phyloP scores from a whole-genome alignment of 2,113 vertebrate genomes.

The Cyprichromis sp. region DNA sequence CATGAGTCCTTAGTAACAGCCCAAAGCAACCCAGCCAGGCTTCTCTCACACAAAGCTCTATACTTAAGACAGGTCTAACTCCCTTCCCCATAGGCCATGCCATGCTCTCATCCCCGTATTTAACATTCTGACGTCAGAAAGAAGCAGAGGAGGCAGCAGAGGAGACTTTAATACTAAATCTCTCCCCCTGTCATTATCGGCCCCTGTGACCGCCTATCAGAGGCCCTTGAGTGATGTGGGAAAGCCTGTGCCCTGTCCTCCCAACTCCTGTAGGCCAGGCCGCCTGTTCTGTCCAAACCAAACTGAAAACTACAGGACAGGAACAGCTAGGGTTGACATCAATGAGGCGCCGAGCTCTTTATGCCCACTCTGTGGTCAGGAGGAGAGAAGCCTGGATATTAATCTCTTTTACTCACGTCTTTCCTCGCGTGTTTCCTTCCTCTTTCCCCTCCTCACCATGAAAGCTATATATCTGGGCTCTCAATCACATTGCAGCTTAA shows the following conservation, averaged over 20 bases:
- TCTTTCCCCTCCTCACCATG: slow-evolving; percentile 39
- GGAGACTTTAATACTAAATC: slow-evolving; percentile 72
- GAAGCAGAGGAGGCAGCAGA: slow-evolving; percentile 59
- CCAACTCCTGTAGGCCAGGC: slow-evolving; percentile 61
- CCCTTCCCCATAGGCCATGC: slow-evolving; percentile 47
- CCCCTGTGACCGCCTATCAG: slow-evolving; percentile 71
- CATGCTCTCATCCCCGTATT: slow-evolving; percentile 69
- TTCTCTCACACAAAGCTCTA: slow-evolving; percentile 48
- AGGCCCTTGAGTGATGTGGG: slow-evolving; percentile 74
- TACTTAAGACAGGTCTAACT: slow-evolving; percentile 60
- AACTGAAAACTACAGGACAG: slow-evolving; percentile 68
- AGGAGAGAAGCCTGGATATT: slow-evolving; percentile 65
- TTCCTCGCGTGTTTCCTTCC: slow-evolving; percentile 48
- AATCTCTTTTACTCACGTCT: slow-evolving; percentile 54
- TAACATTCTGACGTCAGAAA: slow-evolving; percentile 71
- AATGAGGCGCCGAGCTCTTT: slow-evolving; percentile 59
- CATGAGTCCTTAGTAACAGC: slow-evolving; percentile 41
- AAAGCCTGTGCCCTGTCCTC: slow-evolving; percentile 65
- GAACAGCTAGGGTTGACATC: slow-evolving; percentile 64
- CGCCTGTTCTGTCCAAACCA: slow-evolving; percentile 68
- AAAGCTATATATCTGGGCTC: slow-evolving; percentile 44
- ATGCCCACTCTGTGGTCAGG: slow-evolving; percentile 68
- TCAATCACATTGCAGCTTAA: slow-evolving; percentile 38
- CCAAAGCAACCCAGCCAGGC: slow-evolving; percentile 2
- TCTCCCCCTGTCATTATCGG: slow-evolving; percentile 75